A percentile compares a stretch with the other conserved stretches of the same genome.
These are phyloP conservation scores for Polypterus bichir DNA, from an alignment of 2,113 vertebrate genomes.

Conservation along the genomic window DNA sequence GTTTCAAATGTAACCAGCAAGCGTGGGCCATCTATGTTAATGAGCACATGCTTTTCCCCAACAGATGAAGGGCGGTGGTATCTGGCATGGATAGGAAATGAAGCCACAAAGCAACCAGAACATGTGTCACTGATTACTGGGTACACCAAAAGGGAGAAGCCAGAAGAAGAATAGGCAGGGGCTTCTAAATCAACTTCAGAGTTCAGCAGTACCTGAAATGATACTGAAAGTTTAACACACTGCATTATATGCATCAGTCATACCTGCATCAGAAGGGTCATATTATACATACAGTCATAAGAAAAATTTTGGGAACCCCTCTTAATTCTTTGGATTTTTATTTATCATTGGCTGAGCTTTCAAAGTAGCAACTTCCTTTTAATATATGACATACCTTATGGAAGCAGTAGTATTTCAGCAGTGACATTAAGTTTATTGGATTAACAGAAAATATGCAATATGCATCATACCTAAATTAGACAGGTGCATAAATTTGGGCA, in stretches of 20 bases:
- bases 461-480: no score
- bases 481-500: no score
- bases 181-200: conserved; percentile 62
- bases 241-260: neutral
- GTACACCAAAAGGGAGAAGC: conserved; percentile 49
- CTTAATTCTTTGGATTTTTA: no score
- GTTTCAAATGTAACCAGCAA: conserved; percentile 42
- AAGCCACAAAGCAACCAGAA: conserved; percentile 31
- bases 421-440: no score
- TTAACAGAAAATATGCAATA: no score
- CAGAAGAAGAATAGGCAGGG: conserved; percentile 61
- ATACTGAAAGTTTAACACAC: conserved; percentile 12
- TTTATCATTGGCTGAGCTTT: no score
- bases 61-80: conserved; percentile 60
- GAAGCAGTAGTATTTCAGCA: no score
- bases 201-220: conserved; percentile 53
- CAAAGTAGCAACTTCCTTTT: no score
- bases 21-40: conserved; percentile 51
- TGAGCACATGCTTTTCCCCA: conserved; percentile 16
- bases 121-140: conserved; percentile 28
- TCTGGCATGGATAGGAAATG: conserved; percentile 66
- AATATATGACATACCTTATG: no score
- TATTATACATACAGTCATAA: no score
- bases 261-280: no score
- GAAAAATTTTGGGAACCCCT: no score